Evolutionary conservation across 2,797 vertebrate genomes (phyloP), one percentile per base, ranked within the genome.

Genomic region (Brachyrhaphis roseni): DNA sequence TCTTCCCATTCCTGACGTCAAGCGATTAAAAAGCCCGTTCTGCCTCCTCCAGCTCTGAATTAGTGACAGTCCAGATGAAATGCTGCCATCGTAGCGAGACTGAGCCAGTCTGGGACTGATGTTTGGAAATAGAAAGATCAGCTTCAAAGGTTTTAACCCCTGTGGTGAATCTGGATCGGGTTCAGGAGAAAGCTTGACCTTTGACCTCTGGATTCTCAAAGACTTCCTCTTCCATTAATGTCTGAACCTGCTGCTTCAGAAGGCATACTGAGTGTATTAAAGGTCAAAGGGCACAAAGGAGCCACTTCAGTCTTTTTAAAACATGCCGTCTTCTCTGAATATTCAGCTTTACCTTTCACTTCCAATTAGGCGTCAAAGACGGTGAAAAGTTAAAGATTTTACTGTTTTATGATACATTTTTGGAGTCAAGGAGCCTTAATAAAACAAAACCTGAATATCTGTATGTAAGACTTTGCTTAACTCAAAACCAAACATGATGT

Each of bases 41-140:
- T n/a, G 36, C 49, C 66, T 68, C 74, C 12, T 8, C 46, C 0
- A 7, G 12, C 74, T 74, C 68, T 95, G 80, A 94, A 95, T 95
- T 92, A 94, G 95, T 94, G 76, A 95, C 91, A 16, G 66, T 80
- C 5, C 18, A 75, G 89, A 86, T 77, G 85, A 64, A 11, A 20
- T 23, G 51, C 41, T 64, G 72, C 53, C 43, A 23, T 43, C 74
- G 72, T 43, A 13, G 36, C 4, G 1, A 41, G 66, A n/a, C 13
- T 13, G 23, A 70, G 66, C 66, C 23, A 2, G 41, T 43, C 41
- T 43, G 41, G 41, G 41, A 34, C 34, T 11, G 26, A 4, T 53
- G 72, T 51, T 36, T 53, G 72, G 45, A 34, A 46, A 71, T 68
- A 28, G 78, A 51, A 74, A 12, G 71, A 77, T 41, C 36, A 0